Conservation (phyloP, 2,113 vertebrate species). For the Alces alces region DNA sequence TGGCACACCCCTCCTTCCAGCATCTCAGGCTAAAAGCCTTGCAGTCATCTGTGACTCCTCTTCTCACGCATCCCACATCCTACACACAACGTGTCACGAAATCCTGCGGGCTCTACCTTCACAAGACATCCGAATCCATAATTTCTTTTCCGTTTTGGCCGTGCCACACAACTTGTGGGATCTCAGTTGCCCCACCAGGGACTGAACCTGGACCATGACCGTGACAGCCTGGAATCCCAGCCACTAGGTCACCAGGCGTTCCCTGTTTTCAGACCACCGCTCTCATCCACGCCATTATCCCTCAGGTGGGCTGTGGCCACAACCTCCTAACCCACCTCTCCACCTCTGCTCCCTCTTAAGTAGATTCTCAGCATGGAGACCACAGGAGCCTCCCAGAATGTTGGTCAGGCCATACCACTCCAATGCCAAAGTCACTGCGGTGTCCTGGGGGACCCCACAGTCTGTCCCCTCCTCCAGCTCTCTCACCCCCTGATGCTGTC, state of each 20-base stretch:
- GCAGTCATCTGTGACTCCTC: background rate
- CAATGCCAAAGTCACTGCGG: background rate
- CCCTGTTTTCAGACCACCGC: background rate
- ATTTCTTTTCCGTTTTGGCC: background rate
- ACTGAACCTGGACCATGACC: background rate
- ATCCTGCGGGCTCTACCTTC: background rate
- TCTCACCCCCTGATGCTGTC: background rate
- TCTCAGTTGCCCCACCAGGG: background rate
- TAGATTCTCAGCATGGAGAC: no score
- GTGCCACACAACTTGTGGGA: background rate
- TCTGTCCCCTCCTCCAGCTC: background rate
- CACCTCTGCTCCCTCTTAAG: background rate
- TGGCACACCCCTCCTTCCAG: background rate
- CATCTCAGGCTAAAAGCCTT: background rate
- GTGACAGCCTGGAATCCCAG: background rate
- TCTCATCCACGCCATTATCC: rapidly evolving
- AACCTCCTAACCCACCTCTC: background rate
- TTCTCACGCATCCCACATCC: background rate
- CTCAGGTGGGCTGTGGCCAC: no score
- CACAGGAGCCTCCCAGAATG: background rate
- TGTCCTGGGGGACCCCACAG: background rate
- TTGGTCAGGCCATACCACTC: rapidly evolving
- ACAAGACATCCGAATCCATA: background rate
- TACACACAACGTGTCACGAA: background rate
- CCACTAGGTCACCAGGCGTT: background rate